Percentiles rank a stretch among this genome's conserved stretches.
Conservation (phyloP, 2,888 invertebrate genomes). For the Heliothis peltigera region DNA sequence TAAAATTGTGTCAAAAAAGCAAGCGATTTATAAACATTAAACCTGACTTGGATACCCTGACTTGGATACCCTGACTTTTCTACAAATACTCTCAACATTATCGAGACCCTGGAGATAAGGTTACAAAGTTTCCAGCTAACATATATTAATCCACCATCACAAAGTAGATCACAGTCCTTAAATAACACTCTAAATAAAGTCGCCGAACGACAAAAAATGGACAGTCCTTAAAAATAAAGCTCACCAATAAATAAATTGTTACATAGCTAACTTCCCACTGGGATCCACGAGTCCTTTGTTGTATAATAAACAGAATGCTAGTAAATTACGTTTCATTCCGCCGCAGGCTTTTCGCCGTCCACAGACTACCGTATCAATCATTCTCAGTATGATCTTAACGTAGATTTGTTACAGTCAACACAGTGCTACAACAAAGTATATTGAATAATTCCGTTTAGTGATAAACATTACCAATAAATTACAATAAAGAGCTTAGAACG, state of each 20-base stretch:
- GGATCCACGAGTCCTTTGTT: conserved; percentile 74
- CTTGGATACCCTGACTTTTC: neutral
- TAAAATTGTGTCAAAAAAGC: too few species aligned
- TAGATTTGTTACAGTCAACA: conserved; percentile 81
- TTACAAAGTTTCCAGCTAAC: neutral
- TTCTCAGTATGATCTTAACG: conserved; percentile 74
- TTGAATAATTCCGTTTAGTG: conserved; percentile 71
- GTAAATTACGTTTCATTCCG: conserved; percentile 80
- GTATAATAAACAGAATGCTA: conserved; percentile 77
- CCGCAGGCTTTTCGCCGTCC: conserved; percentile 74
- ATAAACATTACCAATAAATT: conserved; percentile 67
- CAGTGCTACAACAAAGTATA: conserved; percentile 67
- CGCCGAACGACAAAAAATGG: conserved; percentile 50
- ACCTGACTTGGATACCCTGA: neutral
- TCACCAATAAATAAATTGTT: conserved; percentile 77
- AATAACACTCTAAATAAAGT: conserved; percentile 39
- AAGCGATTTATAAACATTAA: too few species aligned
- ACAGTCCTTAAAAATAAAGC: conserved; percentile 51
- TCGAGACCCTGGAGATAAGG: conserved; percentile 2
- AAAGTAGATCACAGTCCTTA: conserved; percentile 37
- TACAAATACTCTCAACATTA: neutral
- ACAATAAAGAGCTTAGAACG: conserved; percentile 59
- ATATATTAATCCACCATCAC: conserved; percentile 18
- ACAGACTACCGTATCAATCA: conserved; percentile 79
- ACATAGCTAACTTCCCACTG: conserved; percentile 71